These are phyloP conservation scores for Alaudala cheleensis DNA, from an alignment of 2,113 vertebrate species.

Conservation along the genomic window DNA sequence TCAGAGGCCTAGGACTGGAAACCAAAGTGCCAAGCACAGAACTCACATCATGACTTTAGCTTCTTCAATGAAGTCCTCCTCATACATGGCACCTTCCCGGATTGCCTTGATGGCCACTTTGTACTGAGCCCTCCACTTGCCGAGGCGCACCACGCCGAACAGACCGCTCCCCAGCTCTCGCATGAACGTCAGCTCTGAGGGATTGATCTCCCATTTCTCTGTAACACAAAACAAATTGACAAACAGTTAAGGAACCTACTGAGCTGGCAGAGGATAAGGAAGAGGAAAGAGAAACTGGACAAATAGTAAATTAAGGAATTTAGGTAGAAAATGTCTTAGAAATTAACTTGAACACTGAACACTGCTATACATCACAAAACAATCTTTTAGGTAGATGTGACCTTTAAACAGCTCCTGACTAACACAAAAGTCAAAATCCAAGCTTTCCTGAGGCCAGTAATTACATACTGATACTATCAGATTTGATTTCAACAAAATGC, in stretches of 20 bases:
- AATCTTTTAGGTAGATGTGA: neutral
- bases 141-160: constrained; percentile 88
- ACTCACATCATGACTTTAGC: constrained; percentile 97
- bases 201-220: constrained; percentile 96
- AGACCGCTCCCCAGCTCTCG: constrained; percentile 91
- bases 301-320: neutral
- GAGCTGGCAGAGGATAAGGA: neutral
- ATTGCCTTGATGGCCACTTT: constrained; percentile 97
- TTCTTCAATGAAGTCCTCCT: constrained; percentile 97
- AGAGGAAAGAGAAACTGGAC: neutral
- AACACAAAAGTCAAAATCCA: neutral
- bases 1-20: neutral
- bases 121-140: constrained; percentile 90
- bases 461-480: neutral
- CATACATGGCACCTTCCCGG: constrained; percentile 89
- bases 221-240: neutral
- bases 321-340: neutral
- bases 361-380: neutral
- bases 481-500: neutral
- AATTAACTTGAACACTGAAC: neutral
- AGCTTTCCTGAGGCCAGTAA: neutral
- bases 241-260: neutral
- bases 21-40: neutral
- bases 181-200: constrained; percentile 91
- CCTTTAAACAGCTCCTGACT: neutral